Percentiles rank a stretch among this genome's conserved stretches.
Conservation (phyloP, 2,797 vertebrate genomes). For the Siniperca obscura region DNA sequence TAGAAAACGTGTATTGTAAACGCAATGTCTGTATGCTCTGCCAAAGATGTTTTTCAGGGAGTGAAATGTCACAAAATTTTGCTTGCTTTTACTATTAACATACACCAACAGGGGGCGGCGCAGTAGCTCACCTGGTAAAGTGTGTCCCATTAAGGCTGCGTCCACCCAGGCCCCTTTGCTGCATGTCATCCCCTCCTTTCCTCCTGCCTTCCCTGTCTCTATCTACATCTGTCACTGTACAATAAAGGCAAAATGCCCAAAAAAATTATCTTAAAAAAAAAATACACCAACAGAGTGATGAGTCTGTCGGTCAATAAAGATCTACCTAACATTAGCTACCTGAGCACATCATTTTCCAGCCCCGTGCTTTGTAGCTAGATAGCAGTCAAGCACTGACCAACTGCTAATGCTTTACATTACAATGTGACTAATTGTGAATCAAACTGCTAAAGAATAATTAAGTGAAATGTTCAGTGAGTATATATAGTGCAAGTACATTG, state of each 20-base stretch:
- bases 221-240: too few species aligned
- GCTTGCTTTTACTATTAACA: not conserved
- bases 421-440: slow-evolving; percentile 9
- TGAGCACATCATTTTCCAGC: not conserved
- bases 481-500: slow-evolving; percentile 45
- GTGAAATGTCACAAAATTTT: not conserved
- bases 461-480: slow-evolving; percentile 42
- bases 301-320: not conserved
- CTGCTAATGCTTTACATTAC: not conserved
- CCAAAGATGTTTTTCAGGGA: not conserved
- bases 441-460: slow-evolving; percentile 30
- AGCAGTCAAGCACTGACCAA: not conserved
- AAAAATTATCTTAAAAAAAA: too few species aligned
- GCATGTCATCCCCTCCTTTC: too few species aligned
- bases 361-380: not conserved
- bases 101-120: too few species aligned
- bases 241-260: too few species aligned
- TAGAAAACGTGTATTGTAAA: not conserved
- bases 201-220: too few species aligned
- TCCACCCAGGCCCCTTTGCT: too few species aligned
- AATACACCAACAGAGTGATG: not conserved
- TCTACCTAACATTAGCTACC: not conserved
- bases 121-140: too few species aligned
- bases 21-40: not conserved
- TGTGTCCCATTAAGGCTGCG: too few species aligned